Evolutionary conservation across 2,113 vertebrate species (phyloP).

Genomic region (Ophthalmolycus amberensis): DNA sequence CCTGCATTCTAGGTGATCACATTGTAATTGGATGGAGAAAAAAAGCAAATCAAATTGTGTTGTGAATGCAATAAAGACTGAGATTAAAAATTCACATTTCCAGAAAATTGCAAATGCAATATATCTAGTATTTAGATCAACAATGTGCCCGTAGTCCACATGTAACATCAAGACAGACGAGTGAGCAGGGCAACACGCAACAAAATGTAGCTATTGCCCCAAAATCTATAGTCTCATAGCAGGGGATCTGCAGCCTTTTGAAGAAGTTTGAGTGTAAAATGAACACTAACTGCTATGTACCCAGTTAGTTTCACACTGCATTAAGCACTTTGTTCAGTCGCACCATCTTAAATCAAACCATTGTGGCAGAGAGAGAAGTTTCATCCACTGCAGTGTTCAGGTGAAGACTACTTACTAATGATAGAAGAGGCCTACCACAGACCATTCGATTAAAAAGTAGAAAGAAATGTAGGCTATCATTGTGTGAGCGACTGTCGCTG

Average conservation of each 20-base stretch:
- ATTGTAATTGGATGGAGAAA: slow-evolving; percentile 9
- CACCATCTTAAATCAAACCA: not conserved
- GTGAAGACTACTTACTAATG: too few species aligned
- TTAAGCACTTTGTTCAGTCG: not conserved
- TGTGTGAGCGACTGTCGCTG: too few species aligned
- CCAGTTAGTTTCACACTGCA: not conserved
- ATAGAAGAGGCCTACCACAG: too few species aligned
- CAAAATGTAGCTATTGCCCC: not conserved
- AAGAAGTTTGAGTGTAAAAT: too few species aligned
- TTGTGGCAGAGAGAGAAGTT: not conserved
- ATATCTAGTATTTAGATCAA: not conserved
- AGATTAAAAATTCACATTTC: not conserved
- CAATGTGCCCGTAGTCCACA: not conserved
- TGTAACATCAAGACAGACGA: not conserved
- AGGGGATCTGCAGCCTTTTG: too few species aligned
- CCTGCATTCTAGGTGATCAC: slow-evolving; percentile 4
- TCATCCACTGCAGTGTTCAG: not conserved
- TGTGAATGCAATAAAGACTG: not conserved
- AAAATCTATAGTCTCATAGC: not conserved
- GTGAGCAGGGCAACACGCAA: not conserved
- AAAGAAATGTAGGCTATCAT: too few species aligned
- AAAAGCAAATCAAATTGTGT: not conserved
- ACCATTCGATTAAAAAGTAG: too few species aligned
- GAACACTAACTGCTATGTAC: not conserved
- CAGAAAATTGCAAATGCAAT: not conserved